Percentiles rank a stretch among this genome's conserved stretches.
phyloP scores from a whole-genome alignment of 2,888 invertebrate genomes.

The Dicyrtomina minuta region DNA sequence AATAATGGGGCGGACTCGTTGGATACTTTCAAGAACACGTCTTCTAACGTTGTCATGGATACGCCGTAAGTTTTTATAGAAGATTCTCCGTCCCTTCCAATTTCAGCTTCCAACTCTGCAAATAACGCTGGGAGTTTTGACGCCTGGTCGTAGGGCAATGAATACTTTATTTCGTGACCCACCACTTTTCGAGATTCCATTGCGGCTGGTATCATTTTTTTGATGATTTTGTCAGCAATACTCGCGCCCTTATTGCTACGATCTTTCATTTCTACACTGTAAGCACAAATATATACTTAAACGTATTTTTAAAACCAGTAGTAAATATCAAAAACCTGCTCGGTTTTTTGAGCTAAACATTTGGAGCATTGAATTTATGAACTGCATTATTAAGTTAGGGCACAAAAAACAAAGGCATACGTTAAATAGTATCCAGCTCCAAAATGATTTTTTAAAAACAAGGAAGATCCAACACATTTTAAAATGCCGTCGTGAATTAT shows the following conservation, averaged over 20 bases:
- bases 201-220: constrained; percentile 40
- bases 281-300: too few relatives aligned
- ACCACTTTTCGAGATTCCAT: constrained; percentile 33
- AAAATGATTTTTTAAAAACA: constrained; percentile 83
- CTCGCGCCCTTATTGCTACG: background rate
- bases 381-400: too few relatives aligned
- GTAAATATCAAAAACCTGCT: constrained; percentile 17
- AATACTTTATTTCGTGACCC: constrained; percentile 55
- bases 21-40: constrained; percentile 75
- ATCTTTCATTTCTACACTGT: constrained; percentile 38
- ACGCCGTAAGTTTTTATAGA: constrained; percentile 80
- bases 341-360: background rate
- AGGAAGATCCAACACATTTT: constrained; percentile 78
- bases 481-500: constrained; percentile 79
- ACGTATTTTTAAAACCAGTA: background rate
- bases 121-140: constrained; percentile 75
- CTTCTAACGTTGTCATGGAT: constrained; percentile 85
- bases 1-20: too few relatives aligned
- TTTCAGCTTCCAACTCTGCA: constrained; percentile 72
- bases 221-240: constrained; percentile 35
- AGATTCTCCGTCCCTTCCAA: constrained; percentile 64
- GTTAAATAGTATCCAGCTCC: constrained; percentile 86
- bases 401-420: constrained; percentile 52
- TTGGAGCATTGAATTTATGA: background rate
- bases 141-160: constrained; percentile 76